These are phyloP conservation scores for Numenius phaeopus DNA, from an alignment of 2,797 vertebrate genomes.

Conservation along the genomic window DNA sequence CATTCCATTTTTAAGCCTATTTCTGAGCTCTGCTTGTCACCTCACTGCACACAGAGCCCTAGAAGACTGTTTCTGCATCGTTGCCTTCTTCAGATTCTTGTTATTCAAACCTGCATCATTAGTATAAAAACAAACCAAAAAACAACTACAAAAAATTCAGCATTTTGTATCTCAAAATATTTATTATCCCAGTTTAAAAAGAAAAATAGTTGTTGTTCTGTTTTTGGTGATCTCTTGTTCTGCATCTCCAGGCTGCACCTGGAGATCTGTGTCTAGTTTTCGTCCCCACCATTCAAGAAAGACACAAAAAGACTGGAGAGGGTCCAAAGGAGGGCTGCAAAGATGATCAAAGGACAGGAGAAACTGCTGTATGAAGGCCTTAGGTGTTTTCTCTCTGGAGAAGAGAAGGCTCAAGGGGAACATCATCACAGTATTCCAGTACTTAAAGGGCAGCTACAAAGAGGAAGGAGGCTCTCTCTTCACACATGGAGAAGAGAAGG, in stretches of 20 bases:
- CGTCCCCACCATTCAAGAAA: background rate
- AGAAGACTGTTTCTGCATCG: background rate
- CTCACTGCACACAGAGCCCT: background rate
- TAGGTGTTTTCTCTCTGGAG: background rate
- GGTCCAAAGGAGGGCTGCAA: background rate
- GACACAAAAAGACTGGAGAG: background rate
- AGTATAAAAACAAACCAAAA: background rate
- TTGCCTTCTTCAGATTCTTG: background rate
- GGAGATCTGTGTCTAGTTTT: background rate
- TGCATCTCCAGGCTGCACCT: background rate
- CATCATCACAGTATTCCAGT: background rate
- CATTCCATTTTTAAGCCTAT: background rate
- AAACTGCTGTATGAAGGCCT: background rate
- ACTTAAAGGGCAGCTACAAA: background rate
- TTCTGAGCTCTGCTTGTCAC: background rate
- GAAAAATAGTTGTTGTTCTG: background rate
- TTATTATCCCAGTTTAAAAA: background rate
- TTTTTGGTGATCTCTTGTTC: background rate
- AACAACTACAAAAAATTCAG: accelerated
- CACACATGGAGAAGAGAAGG: background rate
- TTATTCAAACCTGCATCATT: background rate
- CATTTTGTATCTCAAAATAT: background rate
- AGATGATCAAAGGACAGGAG: background rate
- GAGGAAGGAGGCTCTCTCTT: background rate
- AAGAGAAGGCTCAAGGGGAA: background rate